These are phyloP conservation scores for Vulpes ferrilata DNA, from an alignment of 2,113 vertebrate species.

Conservation along the genomic window DNA sequence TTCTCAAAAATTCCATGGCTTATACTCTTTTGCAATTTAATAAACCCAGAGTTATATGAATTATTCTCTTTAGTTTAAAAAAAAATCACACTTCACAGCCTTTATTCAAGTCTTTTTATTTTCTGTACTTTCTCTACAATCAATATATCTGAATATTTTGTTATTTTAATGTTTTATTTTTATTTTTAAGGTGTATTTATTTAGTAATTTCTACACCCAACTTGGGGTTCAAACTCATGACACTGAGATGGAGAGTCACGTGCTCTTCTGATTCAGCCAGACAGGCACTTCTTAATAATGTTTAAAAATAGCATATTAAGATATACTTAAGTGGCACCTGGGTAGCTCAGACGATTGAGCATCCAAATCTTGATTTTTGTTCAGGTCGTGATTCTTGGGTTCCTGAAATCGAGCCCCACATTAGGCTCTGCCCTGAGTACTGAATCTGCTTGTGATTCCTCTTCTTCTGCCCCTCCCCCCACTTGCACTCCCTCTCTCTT, in stretches of 20 bases:
- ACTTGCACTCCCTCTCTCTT: not conserved
- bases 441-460: not conserved
- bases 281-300: not conserved
- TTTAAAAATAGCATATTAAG: not conserved
- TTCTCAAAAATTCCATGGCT: not conserved
- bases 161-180: not conserved
- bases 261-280: not conserved
- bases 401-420: not conserved
- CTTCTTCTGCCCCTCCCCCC: not conserved
- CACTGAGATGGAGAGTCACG: not conserved
- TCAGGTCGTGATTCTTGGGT: not conserved
- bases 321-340: not conserved
- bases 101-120: not conserved
- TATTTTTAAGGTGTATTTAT: not conserved
- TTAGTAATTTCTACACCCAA: not conserved
- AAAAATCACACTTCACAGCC: not conserved
- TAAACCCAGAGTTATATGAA: not conserved
- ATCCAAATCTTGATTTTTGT: not conserved
- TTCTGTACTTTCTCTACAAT: not conserved
- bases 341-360: not conserved
- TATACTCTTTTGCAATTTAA: not conserved
- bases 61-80: not conserved
- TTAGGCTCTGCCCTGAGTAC: not conserved
- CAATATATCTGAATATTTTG: not conserved
- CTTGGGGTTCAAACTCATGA: not conserved